phyloP scores from a whole-genome alignment of 1,140 invertebrate genomes.

The Eciton burchellii region DNA sequence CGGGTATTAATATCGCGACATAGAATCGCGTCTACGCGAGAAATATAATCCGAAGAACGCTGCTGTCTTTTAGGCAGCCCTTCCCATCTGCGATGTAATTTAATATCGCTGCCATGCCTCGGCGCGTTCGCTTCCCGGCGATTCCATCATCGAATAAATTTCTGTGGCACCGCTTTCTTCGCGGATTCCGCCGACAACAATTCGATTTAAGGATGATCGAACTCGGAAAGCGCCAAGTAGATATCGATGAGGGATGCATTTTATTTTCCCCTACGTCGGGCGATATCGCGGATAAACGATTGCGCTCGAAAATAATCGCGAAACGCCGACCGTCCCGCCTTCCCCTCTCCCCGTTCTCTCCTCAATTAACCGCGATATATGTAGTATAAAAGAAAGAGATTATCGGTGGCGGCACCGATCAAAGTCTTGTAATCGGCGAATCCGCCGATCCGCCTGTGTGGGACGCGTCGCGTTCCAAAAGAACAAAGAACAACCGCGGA shows the following conservation, averaged over 20 bases:
- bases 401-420: too few species aligned
- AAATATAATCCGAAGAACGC: background rate
- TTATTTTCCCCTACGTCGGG: constrained; percentile 1
- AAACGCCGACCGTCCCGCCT: background rate
- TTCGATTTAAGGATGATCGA: constrained; percentile 38
- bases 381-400: too few species aligned
- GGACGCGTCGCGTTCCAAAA: too few species aligned
- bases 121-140: background rate
- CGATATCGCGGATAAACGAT: background rate
- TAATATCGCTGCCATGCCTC: constrained; percentile 20
- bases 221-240: constrained; percentile 23
- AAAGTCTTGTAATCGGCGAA: too few species aligned
- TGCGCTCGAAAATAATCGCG: background rate
- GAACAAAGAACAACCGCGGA: too few species aligned
- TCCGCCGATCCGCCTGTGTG: too few species aligned
- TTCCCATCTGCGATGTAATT: constrained; percentile 43
- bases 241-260: constrained; percentile 26
- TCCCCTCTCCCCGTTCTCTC: background rate
- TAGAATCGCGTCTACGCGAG: constrained; percentile 13
- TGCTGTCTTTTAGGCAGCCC: constrained; percentile 32
- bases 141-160: constrained; percentile 48
- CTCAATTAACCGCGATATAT: constrained; percentile 11
- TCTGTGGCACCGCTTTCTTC: constrained; percentile 25
- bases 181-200: constrained; percentile 24
- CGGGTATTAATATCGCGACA: constrained; percentile 11